phyloP scores from a whole-genome alignment of 2,113 vertebrate genomes.

The Brachypodius melanocephalos region DNA sequence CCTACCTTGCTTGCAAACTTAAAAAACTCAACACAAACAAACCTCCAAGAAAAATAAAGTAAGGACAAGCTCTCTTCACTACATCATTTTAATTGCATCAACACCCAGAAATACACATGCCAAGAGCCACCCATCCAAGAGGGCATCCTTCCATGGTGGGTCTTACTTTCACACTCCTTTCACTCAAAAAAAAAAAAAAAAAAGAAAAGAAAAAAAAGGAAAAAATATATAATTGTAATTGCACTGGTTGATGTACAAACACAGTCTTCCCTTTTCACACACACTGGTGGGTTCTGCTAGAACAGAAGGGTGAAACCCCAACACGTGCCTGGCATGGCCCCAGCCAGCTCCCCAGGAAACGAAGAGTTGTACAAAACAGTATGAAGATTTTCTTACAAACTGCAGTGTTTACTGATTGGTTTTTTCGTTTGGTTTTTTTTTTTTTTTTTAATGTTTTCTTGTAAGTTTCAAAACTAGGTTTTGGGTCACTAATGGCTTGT shows the following conservation, averaged over 20 bases:
- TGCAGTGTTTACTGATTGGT: conserved; percentile 1
- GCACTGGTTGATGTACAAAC: conserved; percentile 64
- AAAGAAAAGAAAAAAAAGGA: background rate
- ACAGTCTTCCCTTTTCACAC: conserved; percentile 61
- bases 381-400: conserved; percentile 55
- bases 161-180: conserved; percentile 11
- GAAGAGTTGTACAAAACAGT: conserved; percentile 53
- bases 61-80: background rate
- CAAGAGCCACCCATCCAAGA: conserved; percentile 24
- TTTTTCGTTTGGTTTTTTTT: background rate
- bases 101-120: conserved; percentile 56
- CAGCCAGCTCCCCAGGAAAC: conserved; percentile 4
- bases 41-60: background rate
- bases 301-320: background rate
- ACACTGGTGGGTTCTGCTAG: background rate
- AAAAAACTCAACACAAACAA: background rate
- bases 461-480: conserved; percentile 49
- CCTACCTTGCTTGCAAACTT: background rate
- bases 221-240: conserved; percentile 54
- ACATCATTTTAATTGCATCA: conserved; percentile 71
- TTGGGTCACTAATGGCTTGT: conserved; percentile 64
- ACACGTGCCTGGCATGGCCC: background rate
- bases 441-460: background rate
- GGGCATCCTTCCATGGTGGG: background rate
- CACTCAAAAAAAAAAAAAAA: background rate